These are phyloP conservation scores for Cantharis lateralis DNA, from an alignment of 2,888 invertebrate species.

Conservation along the genomic window DNA sequence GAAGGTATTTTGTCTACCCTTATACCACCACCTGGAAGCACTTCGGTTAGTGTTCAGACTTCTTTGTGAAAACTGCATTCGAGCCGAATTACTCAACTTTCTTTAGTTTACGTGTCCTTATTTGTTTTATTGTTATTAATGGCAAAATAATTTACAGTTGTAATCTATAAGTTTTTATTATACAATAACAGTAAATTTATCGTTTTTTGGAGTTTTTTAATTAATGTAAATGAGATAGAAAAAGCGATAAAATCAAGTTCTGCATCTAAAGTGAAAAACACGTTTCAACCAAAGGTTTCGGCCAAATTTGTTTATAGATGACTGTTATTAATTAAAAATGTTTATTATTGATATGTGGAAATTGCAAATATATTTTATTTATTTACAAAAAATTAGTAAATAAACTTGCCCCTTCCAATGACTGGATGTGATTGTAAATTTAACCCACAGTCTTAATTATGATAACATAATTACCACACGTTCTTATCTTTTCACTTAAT, in stretches of 20 bases:
- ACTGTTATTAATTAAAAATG: neutral
- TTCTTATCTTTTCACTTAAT: neutral
- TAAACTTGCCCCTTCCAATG: neutral
- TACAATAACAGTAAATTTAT: neutral
- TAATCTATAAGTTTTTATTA: neutral
- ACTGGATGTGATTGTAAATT: neutral
- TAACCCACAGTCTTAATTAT: neutral
- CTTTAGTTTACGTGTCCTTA: neutral
- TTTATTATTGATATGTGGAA: neutral
- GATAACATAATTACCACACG: neutral
- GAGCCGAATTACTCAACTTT: neutral
- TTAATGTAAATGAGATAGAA: neutral
- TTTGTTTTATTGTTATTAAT: neutral
- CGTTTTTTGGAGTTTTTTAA: neutral
- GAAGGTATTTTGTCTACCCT: neutral
- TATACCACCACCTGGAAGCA: neutral
- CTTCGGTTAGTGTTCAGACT: neutral
- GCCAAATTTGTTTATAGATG: neutral
- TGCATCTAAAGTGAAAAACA: neutral
- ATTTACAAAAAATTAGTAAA: neutral
- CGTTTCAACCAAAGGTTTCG: neutral
- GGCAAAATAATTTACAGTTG: neutral
- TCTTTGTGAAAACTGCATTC: neutral
- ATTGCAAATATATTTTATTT: neutral
- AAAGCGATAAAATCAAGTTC: neutral